Evolutionary conservation across 1,140 invertebrate species (phyloP), one percentile per base, ranked within the genome.

Genomic region (Caenorhabditis remanei): DNA sequence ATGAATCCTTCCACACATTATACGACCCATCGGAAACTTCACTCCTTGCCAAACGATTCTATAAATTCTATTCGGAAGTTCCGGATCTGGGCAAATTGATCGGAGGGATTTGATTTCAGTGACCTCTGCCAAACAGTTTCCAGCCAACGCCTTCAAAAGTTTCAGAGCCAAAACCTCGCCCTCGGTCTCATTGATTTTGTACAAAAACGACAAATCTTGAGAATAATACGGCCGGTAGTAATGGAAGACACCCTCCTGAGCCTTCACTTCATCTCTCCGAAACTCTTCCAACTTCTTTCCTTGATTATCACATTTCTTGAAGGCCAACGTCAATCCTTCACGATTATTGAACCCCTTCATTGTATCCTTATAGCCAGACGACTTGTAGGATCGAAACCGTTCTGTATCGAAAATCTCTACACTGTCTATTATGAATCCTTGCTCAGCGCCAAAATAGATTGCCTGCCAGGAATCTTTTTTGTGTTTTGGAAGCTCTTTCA

Each of bases 401-500:
- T 84, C 46, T 9, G 88, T 84, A 50, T 84, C 32, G 86, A 91
- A 90, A 21, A 50, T 21, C 79, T 83, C 83, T 14, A 90, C 83
- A 48, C n/a, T n/a, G 13, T 87, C 56, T 2, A 85, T 40, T 46
- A 79, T 11, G 40, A 92, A 75, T 21, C 83, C 91, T 43, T 85
- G 50, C 40, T 85, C 61, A 2, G 90, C 90, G 7, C 87, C 91
- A 6, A 91, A 21, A 43, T 91, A 84, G n/a, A 89, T 48, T 32
- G 87, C 75, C 55, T 90, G 85, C 90, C 90, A 91, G 46, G 88
- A 90, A 83, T 91, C 90, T 82, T 90, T 88, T 5, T 87, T 56
- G 41, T 91, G 91, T 9, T 53, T n/a, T 14, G 91, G 90, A 14
- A 83, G 65, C 53, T 71, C n/a, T 2, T 16, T 32, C 14, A 48